Evolutionary conservation across 1,140 invertebrate genomes (phyloP).

Genomic region (Pseudomyrmex pallidus): DNA sequence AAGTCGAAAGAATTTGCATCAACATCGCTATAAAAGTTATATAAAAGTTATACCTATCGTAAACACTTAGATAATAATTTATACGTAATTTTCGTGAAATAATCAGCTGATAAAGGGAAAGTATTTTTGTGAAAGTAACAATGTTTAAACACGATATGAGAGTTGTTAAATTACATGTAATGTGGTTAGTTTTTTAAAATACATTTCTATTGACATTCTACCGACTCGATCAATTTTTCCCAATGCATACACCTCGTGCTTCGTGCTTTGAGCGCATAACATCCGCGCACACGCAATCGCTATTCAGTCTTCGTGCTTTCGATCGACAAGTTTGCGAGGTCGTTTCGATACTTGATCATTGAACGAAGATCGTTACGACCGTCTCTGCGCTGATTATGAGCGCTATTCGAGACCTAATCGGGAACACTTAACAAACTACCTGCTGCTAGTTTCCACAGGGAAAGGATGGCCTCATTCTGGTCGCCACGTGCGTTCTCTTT

Average conservation of each 20-base stretch:
- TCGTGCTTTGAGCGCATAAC: slow-evolving; percentile 40
- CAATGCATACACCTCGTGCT: slow-evolving; percentile 15
- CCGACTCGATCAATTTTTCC: slow-evolving; percentile 49
- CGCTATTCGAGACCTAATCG: slow-evolving; percentile 9
- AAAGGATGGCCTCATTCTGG: slow-evolving; percentile 49
- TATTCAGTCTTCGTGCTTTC: slow-evolving; percentile 39
- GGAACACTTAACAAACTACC: slow-evolving; percentile 32
- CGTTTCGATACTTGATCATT: slow-evolving; percentile 38
- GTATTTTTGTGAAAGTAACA: not conserved
- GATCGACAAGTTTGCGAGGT: slow-evolving; percentile 47
- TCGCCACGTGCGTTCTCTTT: slow-evolving; percentile 33
- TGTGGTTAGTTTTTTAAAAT: not conserved
- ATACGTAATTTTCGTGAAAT: not conserved
- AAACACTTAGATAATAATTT: too few species aligned
- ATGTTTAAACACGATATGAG: not conserved
- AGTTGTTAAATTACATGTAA: too few species aligned
- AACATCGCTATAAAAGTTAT: not conserved
- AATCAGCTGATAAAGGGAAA: slow-evolving; percentile 2
- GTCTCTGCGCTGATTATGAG: slow-evolving; percentile 13
- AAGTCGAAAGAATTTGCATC: not conserved
- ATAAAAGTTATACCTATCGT: not conserved
- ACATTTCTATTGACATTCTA: not conserved
- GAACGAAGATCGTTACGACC: slow-evolving; percentile 46
- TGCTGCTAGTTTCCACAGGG: slow-evolving; percentile 16
- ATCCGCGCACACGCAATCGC: slow-evolving; percentile 19